Evolutionary conservation across 2,113 vertebrate species (phyloP).

Genomic region (Lophotis ruficrista): DNA sequence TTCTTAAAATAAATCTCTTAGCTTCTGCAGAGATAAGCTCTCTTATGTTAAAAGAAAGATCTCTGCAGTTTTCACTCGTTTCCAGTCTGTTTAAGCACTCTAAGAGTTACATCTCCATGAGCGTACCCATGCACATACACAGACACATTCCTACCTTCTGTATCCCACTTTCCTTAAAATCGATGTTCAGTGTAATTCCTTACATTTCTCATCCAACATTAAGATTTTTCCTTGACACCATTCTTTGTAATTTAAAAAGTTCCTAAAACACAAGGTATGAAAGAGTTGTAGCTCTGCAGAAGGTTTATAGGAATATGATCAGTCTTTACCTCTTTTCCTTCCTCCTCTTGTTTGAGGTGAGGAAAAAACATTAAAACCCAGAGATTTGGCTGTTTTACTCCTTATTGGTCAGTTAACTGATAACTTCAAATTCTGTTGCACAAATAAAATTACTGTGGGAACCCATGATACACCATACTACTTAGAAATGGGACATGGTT

Average conservation of each 20-base stretch:
- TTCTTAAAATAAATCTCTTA: neutral
- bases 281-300: neutral
- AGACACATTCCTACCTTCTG: neutral
- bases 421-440: neutral
- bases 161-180: neutral
- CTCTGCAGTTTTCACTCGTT: neutral
- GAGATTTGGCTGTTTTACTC: neutral
- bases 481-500: neutral
- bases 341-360: neutral
- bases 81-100: neutral
- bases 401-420: neutral
- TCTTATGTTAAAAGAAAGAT: neutral
- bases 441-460: neutral
- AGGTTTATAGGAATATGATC: neutral
- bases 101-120: neutral
- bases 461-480: neutral
- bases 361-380: neutral
- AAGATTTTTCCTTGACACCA: neutral
- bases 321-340: neutral
- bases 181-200: neutral
- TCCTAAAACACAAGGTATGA: neutral
- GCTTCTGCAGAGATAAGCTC: neutral
- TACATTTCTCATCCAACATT: neutral
- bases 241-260: neutral
- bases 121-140: fast-evolving